Percentiles rank a stretch among this genome's conserved stretches.
These are phyloP conservation scores for Phymastichus coffea DNA, from an alignment of 1,140 invertebrate species.

Conservation along the genomic window DNA sequence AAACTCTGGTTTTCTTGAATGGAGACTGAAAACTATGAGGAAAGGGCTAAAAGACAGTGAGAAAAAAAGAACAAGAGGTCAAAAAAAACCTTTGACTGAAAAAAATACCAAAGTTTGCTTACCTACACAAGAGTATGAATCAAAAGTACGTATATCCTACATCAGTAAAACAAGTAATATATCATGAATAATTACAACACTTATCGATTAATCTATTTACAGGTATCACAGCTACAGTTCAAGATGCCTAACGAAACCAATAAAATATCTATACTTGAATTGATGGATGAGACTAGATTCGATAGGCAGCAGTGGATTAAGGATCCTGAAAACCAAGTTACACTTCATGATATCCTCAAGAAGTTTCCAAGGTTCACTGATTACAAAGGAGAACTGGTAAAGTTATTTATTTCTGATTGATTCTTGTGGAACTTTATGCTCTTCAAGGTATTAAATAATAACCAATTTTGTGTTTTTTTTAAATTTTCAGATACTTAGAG, in stretches of 20 bases:
- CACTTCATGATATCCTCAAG: neutral
- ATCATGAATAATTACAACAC: no score
- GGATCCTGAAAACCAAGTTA: neutral
- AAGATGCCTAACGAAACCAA: slow-evolving; percentile 11
- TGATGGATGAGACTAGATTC: slow-evolving; percentile 20
- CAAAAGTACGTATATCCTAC: no score
- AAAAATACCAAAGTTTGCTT: no score
- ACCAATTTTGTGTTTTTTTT: no score
- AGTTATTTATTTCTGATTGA: no score
- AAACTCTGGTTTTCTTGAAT: slow-evolving; percentile 22
- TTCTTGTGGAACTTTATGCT: no score
- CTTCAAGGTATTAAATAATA: no score
- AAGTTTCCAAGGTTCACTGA: slow-evolving; percentile 22
- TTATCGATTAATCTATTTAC: neutral
- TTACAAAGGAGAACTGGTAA: slow-evolving; percentile 11
- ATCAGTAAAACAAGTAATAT: no score
- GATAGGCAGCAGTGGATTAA: slow-evolving; percentile 19
- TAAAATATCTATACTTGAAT: slow-evolving; percentile 15
- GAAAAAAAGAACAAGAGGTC: slow-evolving; percentile 11
- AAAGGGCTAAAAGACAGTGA: slow-evolving; percentile 5
- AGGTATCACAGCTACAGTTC: slow-evolving; percentile 1
- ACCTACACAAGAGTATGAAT: no score
- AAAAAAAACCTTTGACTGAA: no score
- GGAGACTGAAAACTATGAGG: slow-evolving; percentile 20
- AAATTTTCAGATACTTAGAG: no score